Conservation (phyloP, 2,888 invertebrate species). For the Rhagophthalmus giganteus region DNA sequence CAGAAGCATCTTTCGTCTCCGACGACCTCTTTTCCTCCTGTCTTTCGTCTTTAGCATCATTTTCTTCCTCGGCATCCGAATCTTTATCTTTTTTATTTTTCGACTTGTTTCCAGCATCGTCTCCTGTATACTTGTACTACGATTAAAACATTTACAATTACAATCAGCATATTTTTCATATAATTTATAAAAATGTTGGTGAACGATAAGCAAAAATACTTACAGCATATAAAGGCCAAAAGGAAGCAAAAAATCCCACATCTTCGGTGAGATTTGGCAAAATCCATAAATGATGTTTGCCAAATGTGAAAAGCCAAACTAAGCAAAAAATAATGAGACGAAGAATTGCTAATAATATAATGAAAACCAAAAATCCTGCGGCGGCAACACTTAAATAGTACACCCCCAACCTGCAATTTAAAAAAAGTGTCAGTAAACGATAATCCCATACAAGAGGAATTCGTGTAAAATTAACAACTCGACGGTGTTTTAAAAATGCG, state of each 20-base stretch:
- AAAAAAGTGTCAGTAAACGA: not conserved
- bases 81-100: slow-evolving; percentile 80
- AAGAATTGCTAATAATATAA: slow-evolving; percentile 86
- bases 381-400: slow-evolving; percentile 96
- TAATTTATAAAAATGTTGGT: not conserved
- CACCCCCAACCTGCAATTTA: slow-evolving; percentile 75
- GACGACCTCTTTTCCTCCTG: not conserved
- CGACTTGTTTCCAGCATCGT: slow-evolving; percentile 45
- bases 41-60: too few species aligned
- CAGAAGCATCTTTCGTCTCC: not conserved
- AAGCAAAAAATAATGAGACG: slow-evolving; percentile 89
- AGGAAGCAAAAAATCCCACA: slow-evolving; percentile 97
- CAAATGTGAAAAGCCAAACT: slow-evolving; percentile 85
- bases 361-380: slow-evolving; percentile 91
- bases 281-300: slow-evolving; percentile 94
- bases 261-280: slow-evolving; percentile 99
- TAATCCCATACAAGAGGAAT: not conserved
- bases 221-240: slow-evolving; percentile 94
- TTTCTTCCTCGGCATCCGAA: slow-evolving; percentile 74
- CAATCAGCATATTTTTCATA: slow-evolving; percentile 1
- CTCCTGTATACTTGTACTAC: slow-evolving; percentile 82
- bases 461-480: not conserved
- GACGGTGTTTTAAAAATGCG: too few species aligned
- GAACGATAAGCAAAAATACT: too few species aligned
- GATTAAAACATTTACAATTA: slow-evolving; percentile 37